Evolutionary conservation across 2,113 vertebrate genomes (phyloP).

Genomic region (Turnix velox): DNA sequence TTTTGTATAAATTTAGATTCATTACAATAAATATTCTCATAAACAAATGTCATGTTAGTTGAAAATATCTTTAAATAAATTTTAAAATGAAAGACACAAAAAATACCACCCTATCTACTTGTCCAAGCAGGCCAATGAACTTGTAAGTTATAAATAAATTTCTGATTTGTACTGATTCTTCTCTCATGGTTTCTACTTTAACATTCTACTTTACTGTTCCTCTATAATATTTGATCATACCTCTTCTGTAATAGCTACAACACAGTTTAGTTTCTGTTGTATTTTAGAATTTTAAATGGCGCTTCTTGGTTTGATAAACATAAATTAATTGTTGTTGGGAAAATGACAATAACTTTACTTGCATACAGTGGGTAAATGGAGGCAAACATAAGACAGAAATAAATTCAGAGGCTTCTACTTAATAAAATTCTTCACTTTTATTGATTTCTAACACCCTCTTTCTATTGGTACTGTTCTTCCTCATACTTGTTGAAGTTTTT

Average conservation of each 20-base stretch:
- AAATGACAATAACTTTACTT: neutral
- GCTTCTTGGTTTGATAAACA: neutral
- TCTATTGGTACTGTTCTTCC: neutral
- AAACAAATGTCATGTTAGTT: neutral
- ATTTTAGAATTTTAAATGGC: neutral
- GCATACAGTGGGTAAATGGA: neutral
- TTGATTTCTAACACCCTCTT: neutral
- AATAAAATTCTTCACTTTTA: neutral
- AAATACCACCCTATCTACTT: neutral
- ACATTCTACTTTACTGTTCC: neutral
- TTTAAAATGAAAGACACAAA: neutral
- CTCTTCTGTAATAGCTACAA: neutral
- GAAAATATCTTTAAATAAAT: neutral
- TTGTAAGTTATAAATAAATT: neutral
- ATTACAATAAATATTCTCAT: neutral
- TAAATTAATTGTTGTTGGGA: neutral
- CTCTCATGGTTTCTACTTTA: neutral
- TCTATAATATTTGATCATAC: neutral
- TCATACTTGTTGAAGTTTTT: neutral
- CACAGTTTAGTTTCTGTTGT: neutral
- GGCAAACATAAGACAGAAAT: neutral
- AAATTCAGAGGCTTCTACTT: neutral
- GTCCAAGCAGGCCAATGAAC: neutral
- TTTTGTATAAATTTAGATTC: neutral
- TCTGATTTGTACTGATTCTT: neutral